Evolutionary conservation across 2,888 invertebrate species (phyloP), one percentile per base, ranked within the genome.

Genomic region (Globia sparganii): DNA sequence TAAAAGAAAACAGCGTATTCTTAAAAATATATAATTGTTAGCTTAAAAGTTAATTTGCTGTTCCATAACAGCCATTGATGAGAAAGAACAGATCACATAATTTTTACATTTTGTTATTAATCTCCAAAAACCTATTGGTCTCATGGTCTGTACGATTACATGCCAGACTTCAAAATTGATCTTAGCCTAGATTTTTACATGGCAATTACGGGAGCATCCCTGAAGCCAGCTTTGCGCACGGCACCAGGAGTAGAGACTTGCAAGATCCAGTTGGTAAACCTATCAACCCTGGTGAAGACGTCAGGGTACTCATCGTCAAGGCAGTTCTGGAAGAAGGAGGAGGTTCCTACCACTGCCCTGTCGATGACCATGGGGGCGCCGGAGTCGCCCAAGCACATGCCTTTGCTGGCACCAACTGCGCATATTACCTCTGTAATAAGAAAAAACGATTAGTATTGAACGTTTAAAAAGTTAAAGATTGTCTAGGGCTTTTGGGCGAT

Each of bases 321-420:
- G 70, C 94, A 95, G 13, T 78, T 80, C 9, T 86, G 62, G 91
- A 77, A 91, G 88, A 72, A 90, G 0, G 94, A 94, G 2, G 91
- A 87, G 0, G 86, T 0, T 4, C 95, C 95, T 0, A 94, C 89
- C 0, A 92, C 59, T 0, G 89, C 91, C 25, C 86, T 87, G 67
- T 79, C 82, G 43, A 90, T 88, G 34, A 88, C 91, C 91, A 94
- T 90, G 0, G 95, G 94, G 0, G 95, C 94, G 9, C 95, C 95
- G 2, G 93, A 91, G 87, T 94, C 94, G 0, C 95, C 95, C 4
- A 34, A 0, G 77, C 95, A 95, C 72, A 90, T 91, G 28, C 94
- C 94, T 40, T 76, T 82, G 2, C 87, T 90, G 2, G 67, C 43
- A 0, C 89, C 91, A 4, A 65, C 76, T 0, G 92, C 94, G 90